A percentile compares a stretch with the other conserved stretches of the same genome.
phyloP scores from a whole-genome alignment of 1,140 invertebrate genomes.

The Drosophila prosaltans region DNA sequence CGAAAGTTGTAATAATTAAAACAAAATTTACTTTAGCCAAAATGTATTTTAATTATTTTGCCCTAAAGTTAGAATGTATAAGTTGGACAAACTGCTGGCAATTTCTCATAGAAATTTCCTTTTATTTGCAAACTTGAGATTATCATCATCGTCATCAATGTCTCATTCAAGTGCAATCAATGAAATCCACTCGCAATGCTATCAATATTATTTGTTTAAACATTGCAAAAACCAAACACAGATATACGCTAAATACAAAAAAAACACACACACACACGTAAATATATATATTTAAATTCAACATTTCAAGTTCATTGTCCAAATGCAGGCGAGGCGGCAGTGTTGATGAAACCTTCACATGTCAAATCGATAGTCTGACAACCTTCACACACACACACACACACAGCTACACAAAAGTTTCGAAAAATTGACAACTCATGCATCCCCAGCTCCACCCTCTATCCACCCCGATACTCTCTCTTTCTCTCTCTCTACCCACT shows the following conservation, averaged over 20 bases:
- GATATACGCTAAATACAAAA: not conserved
- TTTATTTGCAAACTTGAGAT: no score
- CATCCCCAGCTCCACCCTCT: conserved; percentile 13
- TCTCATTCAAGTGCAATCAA: conserved; percentile 4
- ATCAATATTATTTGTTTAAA: conserved; percentile 2
- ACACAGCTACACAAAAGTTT: conserved; percentile 23
- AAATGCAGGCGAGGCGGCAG: conserved; percentile 47
- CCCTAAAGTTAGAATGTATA: not conserved
- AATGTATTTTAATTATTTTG: conserved; percentile 36
- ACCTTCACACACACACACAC: conserved; percentile 29
- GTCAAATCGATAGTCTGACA: conserved; percentile 45
- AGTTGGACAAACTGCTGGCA: not conserved
- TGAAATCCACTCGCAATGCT: conserved; percentile 3
- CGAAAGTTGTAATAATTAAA: conserved; percentile 41
- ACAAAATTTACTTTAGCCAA: conserved; percentile 32
- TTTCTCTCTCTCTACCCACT: not conserved
- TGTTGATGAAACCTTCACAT: conserved; percentile 47
- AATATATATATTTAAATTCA: conserved; percentile 15
- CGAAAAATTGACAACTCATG: conserved; percentile 57
- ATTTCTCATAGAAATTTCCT: not conserved
- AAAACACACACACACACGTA: not conserved
- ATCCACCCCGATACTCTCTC: not conserved
- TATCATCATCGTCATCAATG: conserved; percentile 20
- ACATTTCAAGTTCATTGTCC: conserved; percentile 61
- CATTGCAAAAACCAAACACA: not conserved